A percentile compares a stretch with the other conserved stretches of the same genome.
Evolutionary conservation across 2,888 invertebrate species (phyloP).

Genomic region (Noctua pronuba): DNA sequence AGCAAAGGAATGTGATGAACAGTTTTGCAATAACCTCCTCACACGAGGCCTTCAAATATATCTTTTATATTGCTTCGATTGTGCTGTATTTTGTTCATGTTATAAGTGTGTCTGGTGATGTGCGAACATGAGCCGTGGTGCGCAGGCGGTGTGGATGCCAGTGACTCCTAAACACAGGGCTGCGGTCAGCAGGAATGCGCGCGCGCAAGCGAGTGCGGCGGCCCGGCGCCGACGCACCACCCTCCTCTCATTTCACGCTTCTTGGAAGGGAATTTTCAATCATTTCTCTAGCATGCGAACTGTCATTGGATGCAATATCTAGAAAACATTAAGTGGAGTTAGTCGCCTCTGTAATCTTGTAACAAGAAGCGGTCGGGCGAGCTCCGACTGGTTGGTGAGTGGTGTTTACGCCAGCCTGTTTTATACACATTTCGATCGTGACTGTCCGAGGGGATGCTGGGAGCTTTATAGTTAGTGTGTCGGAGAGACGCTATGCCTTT

Average conservation of each 20-base stretch:
- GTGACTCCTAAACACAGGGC: slow-evolving; percentile 81
- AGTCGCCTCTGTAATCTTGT: slow-evolving; percentile 68
- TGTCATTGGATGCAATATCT: slow-evolving; percentile 82
- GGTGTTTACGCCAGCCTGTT: slow-evolving; percentile 63
- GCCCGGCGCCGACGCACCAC: slow-evolving; percentile 61
- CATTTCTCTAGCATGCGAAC: slow-evolving; percentile 81
- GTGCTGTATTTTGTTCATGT: slow-evolving; percentile 21
- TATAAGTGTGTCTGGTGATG: slow-evolving; percentile 41
- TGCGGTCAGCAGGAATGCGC: slow-evolving; percentile 87
- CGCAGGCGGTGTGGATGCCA: slow-evolving; percentile 58
- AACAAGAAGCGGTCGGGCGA: slow-evolving; percentile 64
- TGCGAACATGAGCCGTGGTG: slow-evolving; percentile 54
- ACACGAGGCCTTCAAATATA: slow-evolving; percentile 10
- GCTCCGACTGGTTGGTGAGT: slow-evolving; percentile 59
- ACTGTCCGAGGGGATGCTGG: slow-evolving; percentile 56
- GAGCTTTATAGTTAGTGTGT: slow-evolving; percentile 49
- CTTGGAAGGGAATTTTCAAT: slow-evolving; percentile 86
- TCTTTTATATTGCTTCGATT: slow-evolving; percentile 13
- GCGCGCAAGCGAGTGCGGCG: slow-evolving; percentile 70
- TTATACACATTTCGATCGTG: slow-evolving; percentile 62
- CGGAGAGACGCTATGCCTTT: slow-evolving; percentile 32
- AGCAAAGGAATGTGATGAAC: slow-evolving; percentile 43
- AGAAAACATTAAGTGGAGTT: slow-evolving; percentile 74
- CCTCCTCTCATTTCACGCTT: slow-evolving; percentile 85
- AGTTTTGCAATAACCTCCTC: slow-evolving; percentile 28